These are phyloP conservation scores for Agrilus biguttatus DNA, from an alignment of 2,888 invertebrate genomes.

Conservation along the genomic window DNA sequence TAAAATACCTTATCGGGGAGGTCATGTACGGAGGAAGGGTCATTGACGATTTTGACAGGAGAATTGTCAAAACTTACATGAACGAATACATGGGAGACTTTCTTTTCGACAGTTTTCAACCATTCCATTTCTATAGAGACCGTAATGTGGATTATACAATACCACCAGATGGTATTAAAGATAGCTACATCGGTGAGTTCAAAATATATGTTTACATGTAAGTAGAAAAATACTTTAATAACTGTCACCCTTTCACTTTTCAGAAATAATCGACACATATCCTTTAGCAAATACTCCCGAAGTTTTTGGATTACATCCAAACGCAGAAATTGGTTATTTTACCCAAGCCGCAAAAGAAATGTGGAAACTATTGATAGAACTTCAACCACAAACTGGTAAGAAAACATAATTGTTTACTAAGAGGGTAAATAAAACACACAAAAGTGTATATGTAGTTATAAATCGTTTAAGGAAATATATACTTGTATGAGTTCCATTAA, in stretches of 20 bases:
- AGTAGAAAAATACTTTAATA: not conserved
- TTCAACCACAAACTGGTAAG: slow-evolving; percentile 80
- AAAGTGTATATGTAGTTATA: too few species aligned
- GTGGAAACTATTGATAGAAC: slow-evolving; percentile 72
- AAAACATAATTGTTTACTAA: slow-evolving; percentile 7
- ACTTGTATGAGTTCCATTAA: too few species aligned
- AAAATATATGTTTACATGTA: not conserved
- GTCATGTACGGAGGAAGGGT: slow-evolving; percentile 93
- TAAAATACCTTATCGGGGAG: slow-evolving; percentile 87
- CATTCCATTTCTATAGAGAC: slow-evolving; percentile 78
- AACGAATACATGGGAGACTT: slow-evolving; percentile 92
- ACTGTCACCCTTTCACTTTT: slow-evolving; percentile 8
- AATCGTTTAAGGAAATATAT: too few species aligned
- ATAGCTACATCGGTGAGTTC: slow-evolving; percentile 52
- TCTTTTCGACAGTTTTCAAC: slow-evolving; percentile 79
- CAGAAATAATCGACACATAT: slow-evolving; percentile 65
- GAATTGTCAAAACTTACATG: slow-evolving; percentile 79
- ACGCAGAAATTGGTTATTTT: slow-evolving; percentile 90
- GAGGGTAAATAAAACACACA: too few species aligned
- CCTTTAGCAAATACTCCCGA: slow-evolving; percentile 78
- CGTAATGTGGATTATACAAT: slow-evolving; percentile 61
- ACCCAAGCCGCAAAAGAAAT: slow-evolving; percentile 75
- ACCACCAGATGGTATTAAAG: slow-evolving; percentile 49
- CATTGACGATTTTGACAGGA: slow-evolving; percentile 80
- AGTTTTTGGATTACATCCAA: slow-evolving; percentile 87